These are phyloP conservation scores for Papilio aristodemus DNA, from an alignment of 1,140 invertebrate species.

Conservation along the genomic window DNA sequence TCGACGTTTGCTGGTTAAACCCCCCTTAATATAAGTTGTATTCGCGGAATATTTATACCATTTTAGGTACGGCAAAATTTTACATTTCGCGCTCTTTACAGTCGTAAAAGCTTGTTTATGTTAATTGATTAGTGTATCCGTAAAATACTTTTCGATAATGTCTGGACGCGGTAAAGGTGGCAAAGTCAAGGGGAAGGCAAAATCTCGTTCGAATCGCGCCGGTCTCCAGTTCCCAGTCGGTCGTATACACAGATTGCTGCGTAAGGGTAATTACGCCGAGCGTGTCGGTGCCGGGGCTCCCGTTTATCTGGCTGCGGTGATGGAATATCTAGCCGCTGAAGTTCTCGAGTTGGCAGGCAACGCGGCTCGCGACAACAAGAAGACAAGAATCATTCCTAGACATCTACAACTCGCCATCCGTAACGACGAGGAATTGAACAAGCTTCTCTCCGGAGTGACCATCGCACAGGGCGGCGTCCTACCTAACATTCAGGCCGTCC, in stretches of 20 bases:
- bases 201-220: slow-evolving; percentile 82
- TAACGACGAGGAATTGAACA: slow-evolving; percentile 92
- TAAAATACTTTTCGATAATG: slow-evolving; percentile 50
- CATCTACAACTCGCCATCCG: slow-evolving; percentile 91
- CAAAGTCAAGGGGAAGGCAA: slow-evolving; percentile 80
- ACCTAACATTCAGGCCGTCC: slow-evolving; percentile 88
- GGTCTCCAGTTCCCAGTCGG: slow-evolving; percentile 85
- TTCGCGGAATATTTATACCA: too few relatives aligned
- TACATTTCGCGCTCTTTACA: too few relatives aligned
- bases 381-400: slow-evolving; percentile 87
- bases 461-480: too few relatives aligned
- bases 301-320: slow-evolving; percentile 83
- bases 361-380: too few relatives aligned
- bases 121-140: too few relatives aligned
- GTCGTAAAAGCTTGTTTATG: too few relatives aligned
- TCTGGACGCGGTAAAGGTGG: slow-evolving; percentile 48
- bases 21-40: too few relatives aligned
- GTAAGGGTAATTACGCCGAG: slow-evolving; percentile 81
- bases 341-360: slow-evolving; percentile 72
- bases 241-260: slow-evolving; percentile 68
- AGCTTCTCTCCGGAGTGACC: slow-evolving; percentile 88
- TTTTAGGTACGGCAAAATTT: too few relatives aligned
- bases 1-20: too few relatives aligned
- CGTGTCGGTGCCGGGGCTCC: slow-evolving; percentile 84
- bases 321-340: slow-evolving; percentile 82